Base-by-base conservation (phyloP, 2,113 vertebrate species). In the Centropus bengalensis region DNA sequence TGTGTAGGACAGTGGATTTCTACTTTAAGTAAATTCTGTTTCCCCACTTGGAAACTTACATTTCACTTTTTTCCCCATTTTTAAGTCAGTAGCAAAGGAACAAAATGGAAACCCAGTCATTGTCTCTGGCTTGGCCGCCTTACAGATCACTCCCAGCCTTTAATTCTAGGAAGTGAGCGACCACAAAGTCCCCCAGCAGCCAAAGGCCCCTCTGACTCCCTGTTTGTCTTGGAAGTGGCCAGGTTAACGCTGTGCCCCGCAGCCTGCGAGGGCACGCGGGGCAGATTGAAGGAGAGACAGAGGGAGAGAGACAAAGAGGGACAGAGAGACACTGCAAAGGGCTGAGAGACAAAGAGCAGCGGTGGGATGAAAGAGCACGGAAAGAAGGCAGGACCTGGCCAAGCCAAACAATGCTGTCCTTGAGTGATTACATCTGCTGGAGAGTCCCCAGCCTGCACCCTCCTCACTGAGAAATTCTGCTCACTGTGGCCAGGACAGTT, bases 361-460 rank as follows among this genome's bases (percentile, higher is more conserved):
- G 64, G 91, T 0, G 0, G 94, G 81, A 95, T 86, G 79, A 92
- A 94, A 96, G 89, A 83, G 69, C 54, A 21, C 2, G 24, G 89
- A 94, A 87, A 1, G 70, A 93, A 76, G 82, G 84, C 87, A 93
- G 85, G 66, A 63, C 78, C 45, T 80, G 68, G 96, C 94, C 95
- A 97, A 97, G 93, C 71, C 96, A 97, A 96, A 97, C 94, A 94
- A 86, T 91, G 83, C 75, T 82, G 89, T 87, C 80, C 96, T 93
- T 96, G 95, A 97, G 92, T 78, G 94, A 96, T 92, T 85, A 83
- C 96, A 97, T 96, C 96, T 97, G 96, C 84, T 6, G 42, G 68
- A 96, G 93, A 95, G 88, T 91, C 94, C 91, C 91, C 86, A 84
- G 96, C 62, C 68, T 95, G 94, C 90, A 85, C 86, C 60, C 93